Base-by-base conservation (phyloP, 92 coral and sea anemone species). In the Parazoanthus atlanticus region DNA sequence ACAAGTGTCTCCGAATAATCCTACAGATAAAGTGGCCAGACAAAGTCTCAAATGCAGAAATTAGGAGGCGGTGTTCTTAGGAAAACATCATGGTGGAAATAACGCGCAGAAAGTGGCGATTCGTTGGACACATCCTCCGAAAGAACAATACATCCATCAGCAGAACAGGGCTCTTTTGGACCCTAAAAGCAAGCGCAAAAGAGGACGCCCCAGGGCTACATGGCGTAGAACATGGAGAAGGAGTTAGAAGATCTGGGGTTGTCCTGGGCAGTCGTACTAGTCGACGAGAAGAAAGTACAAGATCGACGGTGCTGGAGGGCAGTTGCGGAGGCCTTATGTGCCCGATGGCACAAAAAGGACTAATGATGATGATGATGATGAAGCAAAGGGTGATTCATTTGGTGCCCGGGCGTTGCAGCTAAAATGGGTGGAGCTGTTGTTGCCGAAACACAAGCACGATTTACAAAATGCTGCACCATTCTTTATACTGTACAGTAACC, bases 391-490 rank as follows among this genome's bases (percentile, higher is more conserved):
- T 77, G 79, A 31, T 86, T 86, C 81, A 75, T 86, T 74, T 72
- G 81, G 81, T 21, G 83, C 43, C 71, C 73, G 89, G 89, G 46
- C 32, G 19, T 46, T 86, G 89, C 80, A 31, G 74, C 81, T 61
- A 74, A 49, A 32, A 46, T 54, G 69, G 73, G 74, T 41, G 21
- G 82, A 46, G 69, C 70, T 72, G 79, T 32, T 86, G 40, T 47
- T 86, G 73, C 72, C 73, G 11, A 61, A 76, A 15, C 81, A 74
- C 49, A 81, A 32, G 86, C 86, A 81, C 23, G 36, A 65, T 34
- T 64, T 81, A 12, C 75, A 81, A 34, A 81, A 81, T 81, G 86
- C 58, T 1, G 86, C 86, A 81, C 36, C 61, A 3, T 81, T 81
- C 75, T 81, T 64, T 33, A 81, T 21, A 12, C 75, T 65, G 6